A percentile compares a stretch with the other conserved stretches of the same genome.
Conservation (phyloP, 2,888 invertebrate genomes). For the Doris montereyensis region DNA sequence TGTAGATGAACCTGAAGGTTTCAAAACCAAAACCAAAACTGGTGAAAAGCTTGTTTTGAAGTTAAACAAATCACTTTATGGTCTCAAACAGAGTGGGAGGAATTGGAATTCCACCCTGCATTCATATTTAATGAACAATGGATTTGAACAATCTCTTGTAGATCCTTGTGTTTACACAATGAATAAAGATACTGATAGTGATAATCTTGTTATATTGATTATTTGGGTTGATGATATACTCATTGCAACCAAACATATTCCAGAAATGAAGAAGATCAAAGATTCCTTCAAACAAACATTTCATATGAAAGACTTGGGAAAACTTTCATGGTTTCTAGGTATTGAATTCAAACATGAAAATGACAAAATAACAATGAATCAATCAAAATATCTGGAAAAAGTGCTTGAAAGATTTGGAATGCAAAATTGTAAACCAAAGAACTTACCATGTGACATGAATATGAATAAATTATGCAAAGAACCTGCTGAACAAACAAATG, state of each 20-base stretch:
- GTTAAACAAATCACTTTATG: constrained; percentile 49
- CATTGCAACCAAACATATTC: too few relatives aligned
- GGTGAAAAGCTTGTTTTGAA: constrained; percentile 38
- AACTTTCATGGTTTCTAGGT: too few relatives aligned
- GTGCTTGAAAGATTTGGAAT: too few relatives aligned
- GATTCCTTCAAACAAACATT: too few relatives aligned
- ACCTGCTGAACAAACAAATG: not conserved
- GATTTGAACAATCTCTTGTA: not conserved
- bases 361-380: too few relatives aligned
- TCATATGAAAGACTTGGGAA: too few relatives aligned
- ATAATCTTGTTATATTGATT: not conserved
- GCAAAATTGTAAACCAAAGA: too few relatives aligned
- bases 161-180: constrained; percentile 13
- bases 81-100: constrained; percentile 47
- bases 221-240: constrained; percentile 32
- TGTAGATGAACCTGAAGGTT: constrained; percentile 45
- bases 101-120: constrained; percentile 44
- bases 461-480: too few relatives aligned
- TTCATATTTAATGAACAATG: constrained; percentile 25
- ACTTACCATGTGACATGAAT: too few relatives aligned
- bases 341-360: too few relatives aligned
- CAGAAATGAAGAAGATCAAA: too few relatives aligned
- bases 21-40: not conserved
- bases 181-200: not conserved
- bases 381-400: too few relatives aligned